Percentiles rank a stretch among this genome's conserved stretches.
phyloP scores from a whole-genome alignment of 2,113 vertebrate genomes.

The Clarias gariepinus region DNA sequence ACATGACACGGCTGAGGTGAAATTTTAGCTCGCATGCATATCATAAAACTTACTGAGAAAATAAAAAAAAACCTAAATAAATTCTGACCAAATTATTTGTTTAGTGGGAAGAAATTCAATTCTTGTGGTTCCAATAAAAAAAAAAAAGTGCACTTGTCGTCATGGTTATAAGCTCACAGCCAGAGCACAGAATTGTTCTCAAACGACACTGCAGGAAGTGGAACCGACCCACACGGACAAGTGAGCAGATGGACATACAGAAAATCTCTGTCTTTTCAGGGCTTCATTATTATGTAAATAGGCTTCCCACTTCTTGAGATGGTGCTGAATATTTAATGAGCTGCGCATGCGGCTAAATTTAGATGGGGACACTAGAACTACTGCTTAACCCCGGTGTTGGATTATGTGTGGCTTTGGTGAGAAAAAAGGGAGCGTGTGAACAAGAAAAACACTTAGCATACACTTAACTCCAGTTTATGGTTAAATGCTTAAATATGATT shows the following conservation, averaged over 20 bases:
- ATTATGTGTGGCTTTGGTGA: neutral
- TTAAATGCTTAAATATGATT: neutral
- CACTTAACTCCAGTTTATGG: too few relatives aligned
- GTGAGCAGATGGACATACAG: conserved; percentile 32
- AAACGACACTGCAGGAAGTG: conserved; percentile 31
- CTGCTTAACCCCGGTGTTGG: conserved; percentile 4
- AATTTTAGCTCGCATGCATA: neutral
- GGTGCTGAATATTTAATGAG: conserved; percentile 69
- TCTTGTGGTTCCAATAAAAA: neutral
- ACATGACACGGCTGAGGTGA: too few relatives aligned
- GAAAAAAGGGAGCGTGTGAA: neutral
- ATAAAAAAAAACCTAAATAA: neutral
- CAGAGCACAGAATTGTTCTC: conserved; percentile 26
- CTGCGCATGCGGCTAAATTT: conserved; percentile 59
- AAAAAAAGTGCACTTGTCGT: neutral
- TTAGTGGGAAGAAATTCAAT: neutral
- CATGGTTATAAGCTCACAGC: conserved; percentile 24
- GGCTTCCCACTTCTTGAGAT: conserved; percentile 44
- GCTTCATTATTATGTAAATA: conserved; percentile 55
- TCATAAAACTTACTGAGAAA: neutral
- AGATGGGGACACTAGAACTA: conserved; percentile 44
- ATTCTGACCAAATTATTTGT: neutral
- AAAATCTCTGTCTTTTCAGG: conserved; percentile 16
- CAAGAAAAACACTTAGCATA: neutral
- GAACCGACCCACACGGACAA: neutral